Evolutionary conservation across 1,140 invertebrate genomes (phyloP).

Genomic region (Diuraphis noxia): DNA sequence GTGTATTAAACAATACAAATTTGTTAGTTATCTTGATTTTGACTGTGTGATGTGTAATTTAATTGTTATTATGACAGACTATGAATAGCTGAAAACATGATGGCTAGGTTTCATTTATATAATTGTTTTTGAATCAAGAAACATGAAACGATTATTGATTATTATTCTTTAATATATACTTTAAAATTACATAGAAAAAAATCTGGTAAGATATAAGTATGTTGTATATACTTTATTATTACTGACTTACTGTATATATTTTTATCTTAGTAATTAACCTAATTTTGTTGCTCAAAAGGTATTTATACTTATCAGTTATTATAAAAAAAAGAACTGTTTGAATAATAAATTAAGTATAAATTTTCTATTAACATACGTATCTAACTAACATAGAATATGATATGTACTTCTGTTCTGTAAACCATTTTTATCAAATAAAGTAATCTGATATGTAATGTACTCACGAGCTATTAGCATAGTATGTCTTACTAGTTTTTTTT

Average conservation of each 20-base stretch:
- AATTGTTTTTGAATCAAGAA: neutral
- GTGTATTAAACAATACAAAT: neutral
- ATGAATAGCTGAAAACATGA: neutral
- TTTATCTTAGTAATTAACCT: slow-evolving; percentile 25
- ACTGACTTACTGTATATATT: neutral
- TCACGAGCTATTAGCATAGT: neutral
- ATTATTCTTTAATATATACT: neutral
- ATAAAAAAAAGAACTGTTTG: neutral
- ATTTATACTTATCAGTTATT: neutral
- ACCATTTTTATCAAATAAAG: neutral
- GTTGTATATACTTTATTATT: neutral
- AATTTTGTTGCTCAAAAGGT: neutral
- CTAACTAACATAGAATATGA: neutral
- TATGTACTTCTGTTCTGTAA: neutral
- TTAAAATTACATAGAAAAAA: neutral
- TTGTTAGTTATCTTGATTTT: neutral
- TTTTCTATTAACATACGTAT: neutral
- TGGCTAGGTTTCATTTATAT: neutral
- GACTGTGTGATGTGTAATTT: neutral
- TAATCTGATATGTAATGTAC: neutral
- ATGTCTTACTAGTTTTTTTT: neutral
- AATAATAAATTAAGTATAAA: neutral
- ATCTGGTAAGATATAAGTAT: neutral
- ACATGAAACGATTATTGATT: neutral
- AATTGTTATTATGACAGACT: neutral